Conservation (phyloP, 2,797 vertebrate species). For the Ficedula albicollis region DNA sequence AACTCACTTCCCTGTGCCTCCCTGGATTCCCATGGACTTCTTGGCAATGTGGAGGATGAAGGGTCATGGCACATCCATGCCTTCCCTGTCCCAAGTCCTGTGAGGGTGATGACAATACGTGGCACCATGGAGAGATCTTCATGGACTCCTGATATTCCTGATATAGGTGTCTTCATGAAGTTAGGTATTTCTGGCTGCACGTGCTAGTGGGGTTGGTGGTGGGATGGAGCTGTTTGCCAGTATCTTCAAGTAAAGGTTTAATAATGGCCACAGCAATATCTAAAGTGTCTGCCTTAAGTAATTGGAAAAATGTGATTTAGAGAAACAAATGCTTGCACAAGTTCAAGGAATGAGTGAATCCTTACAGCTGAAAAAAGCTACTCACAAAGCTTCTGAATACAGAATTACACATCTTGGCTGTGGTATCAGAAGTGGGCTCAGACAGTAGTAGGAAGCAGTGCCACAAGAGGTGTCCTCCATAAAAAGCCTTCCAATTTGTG, state of each 20-base stretch:
- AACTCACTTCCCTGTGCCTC: background rate
- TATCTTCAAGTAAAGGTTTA: background rate
- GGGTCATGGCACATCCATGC: fast-evolving
- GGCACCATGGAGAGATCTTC: background rate
- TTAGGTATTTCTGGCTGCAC: background rate
- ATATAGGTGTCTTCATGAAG: background rate
- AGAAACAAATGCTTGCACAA: background rate
- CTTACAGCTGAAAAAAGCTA: background rate
- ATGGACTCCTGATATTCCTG: background rate
- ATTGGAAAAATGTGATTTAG: background rate
- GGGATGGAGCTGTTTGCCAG: background rate
- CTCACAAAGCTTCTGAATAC: background rate
- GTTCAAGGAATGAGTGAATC: background rate
- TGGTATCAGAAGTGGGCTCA: background rate
- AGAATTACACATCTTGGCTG: background rate
- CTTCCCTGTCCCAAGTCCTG: background rate
- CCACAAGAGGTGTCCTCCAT: background rate
- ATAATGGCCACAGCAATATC: background rate
- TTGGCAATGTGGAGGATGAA: background rate
- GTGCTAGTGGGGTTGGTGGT: fast-evolving
- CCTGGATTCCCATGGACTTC: background rate
- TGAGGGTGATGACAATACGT: background rate
- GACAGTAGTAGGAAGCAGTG: background rate
- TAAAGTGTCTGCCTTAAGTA: background rate
- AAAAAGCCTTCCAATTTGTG: background rate